Percentiles rank a stretch among this genome's conserved stretches.
These are phyloP conservation scores for Nautilus pompilius DNA, from an alignment of 1,140 invertebrate genomes.

Conservation along the genomic window DNA sequence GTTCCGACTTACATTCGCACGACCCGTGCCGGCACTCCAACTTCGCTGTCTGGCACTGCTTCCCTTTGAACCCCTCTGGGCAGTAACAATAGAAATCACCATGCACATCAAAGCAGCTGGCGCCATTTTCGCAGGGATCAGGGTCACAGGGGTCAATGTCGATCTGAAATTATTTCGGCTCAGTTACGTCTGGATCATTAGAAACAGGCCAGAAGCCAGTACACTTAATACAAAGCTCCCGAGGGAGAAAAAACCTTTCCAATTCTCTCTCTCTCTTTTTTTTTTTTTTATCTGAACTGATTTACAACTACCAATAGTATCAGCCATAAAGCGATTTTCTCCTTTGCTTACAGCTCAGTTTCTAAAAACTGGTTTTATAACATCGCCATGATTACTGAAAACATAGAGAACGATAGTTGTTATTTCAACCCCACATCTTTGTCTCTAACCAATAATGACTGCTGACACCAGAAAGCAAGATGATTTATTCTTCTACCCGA, in stretches of 20 bases:
- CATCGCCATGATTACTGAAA: too few species aligned
- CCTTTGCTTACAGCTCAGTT: too few species aligned
- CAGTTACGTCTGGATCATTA: neutral
- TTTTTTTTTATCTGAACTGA: neutral
- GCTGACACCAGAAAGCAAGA: conserved; percentile 44
- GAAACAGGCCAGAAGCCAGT: neutral
- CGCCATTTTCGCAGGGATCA: conserved; percentile 73
- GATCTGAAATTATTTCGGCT: conserved; percentile 22
- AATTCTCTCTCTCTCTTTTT: neutral
- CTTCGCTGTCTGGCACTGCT: conserved; percentile 24
- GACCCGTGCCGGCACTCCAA: conserved; percentile 9
- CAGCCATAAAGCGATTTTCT: neutral
- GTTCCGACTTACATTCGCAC: conserved; percentile 34
- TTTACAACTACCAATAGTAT: too few species aligned
- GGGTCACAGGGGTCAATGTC: conserved; percentile 58
- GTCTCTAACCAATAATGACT: neutral
- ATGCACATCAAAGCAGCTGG: conserved; percentile 55
- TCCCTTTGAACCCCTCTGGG: conserved; percentile 28
- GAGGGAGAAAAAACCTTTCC: neutral
- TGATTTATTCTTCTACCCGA: conserved; percentile 63
- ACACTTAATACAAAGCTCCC: neutral
- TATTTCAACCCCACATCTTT: neutral
- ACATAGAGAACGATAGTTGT: neutral
- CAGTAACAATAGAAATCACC: conserved; percentile 50
- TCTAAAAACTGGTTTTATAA: too few species aligned